phyloP scores from a whole-genome alignment of 2,113 vertebrate species.

The Sturnira hondurensis region DNA sequence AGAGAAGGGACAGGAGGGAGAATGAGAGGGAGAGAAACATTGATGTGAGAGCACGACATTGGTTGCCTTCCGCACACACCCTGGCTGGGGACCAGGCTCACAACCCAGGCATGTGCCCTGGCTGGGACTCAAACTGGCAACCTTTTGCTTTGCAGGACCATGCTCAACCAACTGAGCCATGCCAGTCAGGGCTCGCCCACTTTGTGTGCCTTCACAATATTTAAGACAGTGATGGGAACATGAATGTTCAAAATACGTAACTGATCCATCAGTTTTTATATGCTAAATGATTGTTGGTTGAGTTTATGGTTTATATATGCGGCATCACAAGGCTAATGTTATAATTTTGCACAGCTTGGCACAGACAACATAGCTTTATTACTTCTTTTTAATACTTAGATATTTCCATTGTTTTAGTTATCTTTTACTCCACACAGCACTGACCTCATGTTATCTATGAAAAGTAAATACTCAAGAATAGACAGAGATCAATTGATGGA shows the following conservation, averaged over 20 bases:
- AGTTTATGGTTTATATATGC: background rate
- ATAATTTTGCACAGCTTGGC: background rate
- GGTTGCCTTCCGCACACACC: too few species aligned
- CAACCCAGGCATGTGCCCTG: too few species aligned
- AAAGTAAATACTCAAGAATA: background rate
- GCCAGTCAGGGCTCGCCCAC: background rate
- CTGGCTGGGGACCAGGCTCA: too few species aligned
- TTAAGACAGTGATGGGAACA: background rate
- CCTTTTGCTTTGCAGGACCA: too few species aligned
- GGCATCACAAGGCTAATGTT: background rate
- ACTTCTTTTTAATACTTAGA: background rate
- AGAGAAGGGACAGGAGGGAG: too few species aligned
- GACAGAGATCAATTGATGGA: background rate
- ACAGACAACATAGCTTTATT: background rate
- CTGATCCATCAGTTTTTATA: background rate
- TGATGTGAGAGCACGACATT: too few species aligned
- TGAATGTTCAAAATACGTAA: background rate
- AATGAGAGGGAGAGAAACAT: too few species aligned
- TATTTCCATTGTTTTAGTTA: background rate
- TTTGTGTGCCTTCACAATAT: background rate
- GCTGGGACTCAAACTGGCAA: too few species aligned
- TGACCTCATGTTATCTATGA: background rate
- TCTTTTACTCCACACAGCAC: background rate
- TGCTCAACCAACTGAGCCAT: too few species aligned
- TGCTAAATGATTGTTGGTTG: background rate